phyloP scores from a whole-genome alignment of 1,140 invertebrate species.

The Microplitis mediator region DNA sequence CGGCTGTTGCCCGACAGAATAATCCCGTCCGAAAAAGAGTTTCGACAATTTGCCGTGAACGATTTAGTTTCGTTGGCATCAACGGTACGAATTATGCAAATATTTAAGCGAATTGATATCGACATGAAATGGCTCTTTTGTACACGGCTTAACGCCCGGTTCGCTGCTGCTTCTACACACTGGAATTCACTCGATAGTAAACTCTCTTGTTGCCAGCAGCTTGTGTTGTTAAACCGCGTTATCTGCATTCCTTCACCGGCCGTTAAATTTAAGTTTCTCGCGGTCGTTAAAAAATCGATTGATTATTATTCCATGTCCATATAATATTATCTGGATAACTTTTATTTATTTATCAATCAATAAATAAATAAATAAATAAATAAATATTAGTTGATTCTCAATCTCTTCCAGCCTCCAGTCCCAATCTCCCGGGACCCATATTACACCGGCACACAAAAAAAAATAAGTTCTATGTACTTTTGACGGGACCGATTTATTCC shows the following conservation, averaged over 20 bases:
- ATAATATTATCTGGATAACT: background rate
- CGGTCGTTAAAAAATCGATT: background rate
- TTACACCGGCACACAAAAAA: no score
- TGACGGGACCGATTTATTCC: no score
- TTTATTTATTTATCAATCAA: no score
- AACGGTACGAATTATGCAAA: slow-evolving; percentile 6
- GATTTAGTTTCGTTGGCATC: background rate
- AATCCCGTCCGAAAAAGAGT: background rate
- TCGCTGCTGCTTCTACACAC: background rate
- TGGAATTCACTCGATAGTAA: slow-evolving; percentile 9
- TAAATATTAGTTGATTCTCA: no score
- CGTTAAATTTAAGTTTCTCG: background rate
- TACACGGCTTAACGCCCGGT: background rate
- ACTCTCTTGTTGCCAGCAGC: background rate
- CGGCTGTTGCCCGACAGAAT: background rate
- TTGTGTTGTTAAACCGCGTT: background rate
- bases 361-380: no score
- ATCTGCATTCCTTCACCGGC: slow-evolving; percentile 3
- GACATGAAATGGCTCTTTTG: slow-evolving; percentile 2
- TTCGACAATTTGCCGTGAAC: background rate
- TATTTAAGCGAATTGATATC: background rate
- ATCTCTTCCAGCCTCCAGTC: no score
- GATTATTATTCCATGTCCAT: background rate
- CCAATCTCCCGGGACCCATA: no score
- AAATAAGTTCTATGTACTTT: no score